phyloP scores from a whole-genome alignment of 2,113 vertebrate species.

The Rana temporaria region DNA sequence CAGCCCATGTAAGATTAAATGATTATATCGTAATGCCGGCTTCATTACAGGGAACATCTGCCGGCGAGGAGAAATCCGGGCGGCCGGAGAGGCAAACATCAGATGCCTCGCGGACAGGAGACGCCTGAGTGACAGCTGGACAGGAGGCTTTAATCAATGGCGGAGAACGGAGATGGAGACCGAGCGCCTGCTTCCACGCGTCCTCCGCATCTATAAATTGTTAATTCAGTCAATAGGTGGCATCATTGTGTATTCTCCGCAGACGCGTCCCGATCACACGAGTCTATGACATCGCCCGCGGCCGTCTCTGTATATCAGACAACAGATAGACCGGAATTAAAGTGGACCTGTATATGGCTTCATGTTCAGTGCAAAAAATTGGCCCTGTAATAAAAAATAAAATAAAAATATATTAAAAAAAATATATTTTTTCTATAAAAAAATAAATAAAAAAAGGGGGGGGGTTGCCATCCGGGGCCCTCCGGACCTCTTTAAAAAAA shows the following conservation, averaged over 20 bases:
- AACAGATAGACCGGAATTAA: background rate
- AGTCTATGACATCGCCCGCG: background rate
- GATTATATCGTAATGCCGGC: constrained; percentile 61
- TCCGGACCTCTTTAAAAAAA: too few species aligned
- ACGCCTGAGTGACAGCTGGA: constrained; percentile 57
- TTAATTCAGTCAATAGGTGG: constrained; percentile 64
- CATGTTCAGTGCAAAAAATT: background rate
- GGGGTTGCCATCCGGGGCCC: too few species aligned
- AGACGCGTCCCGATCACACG: background rate
- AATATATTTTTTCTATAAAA: too few species aligned
- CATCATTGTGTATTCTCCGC: constrained; percentile 56
- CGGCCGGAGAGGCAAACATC: constrained; percentile 54
- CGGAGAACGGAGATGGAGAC: constrained; percentile 52
- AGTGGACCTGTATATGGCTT: too few species aligned
- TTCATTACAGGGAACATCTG: constrained; percentile 63
- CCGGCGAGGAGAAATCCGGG: constrained; percentile 56
- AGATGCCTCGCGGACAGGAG: constrained; percentile 62
- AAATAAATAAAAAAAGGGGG: too few species aligned
- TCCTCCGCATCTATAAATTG: constrained; percentile 63
- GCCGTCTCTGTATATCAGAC: too few species aligned
- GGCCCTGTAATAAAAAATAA: too few species aligned
- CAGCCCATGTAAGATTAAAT: constrained; percentile 68
- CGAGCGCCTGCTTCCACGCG: constrained; percentile 57
- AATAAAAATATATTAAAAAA: too few species aligned
- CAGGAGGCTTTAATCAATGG: constrained; percentile 64